Base-by-base conservation (phyloP, 2,113 vertebrate genomes). In the Siniperca chuatsi region DNA sequence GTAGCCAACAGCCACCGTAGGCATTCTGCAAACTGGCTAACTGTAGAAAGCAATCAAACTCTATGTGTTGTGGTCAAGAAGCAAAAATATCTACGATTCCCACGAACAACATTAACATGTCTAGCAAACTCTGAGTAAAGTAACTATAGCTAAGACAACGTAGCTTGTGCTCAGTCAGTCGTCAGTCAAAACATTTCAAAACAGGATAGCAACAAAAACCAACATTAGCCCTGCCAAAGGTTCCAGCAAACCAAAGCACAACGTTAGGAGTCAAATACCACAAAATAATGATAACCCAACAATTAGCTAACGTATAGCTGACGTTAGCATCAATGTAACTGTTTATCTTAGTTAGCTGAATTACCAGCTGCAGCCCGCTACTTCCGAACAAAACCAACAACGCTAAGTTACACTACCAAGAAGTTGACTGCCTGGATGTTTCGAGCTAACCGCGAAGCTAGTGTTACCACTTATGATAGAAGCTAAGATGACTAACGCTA, bases 1-100 rank as follows among this genome's bases (percentile, higher is more conserved):
- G 80, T 60, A 87, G 85, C 89, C 66, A 57, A 58, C 84, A 88
- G 70, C 88, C 74, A 82, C 87, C 37, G 75, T 68, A 61, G 67
- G 67, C 71, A 73, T 18, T 78, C 66, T 81, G 89, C 68, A 83
- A 76, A 73, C 73, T 29, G 33, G 74, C 71, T 62, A 61, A 52
- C 62, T 73, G 37, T 21, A 79, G 54, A 52, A 40, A 76, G 35
- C 74, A 25, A 67, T 10, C 21, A 40, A 66, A 72, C 69, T 58
- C 65, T 10, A 44, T 78, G 25, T 46, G 75, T 16, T 57, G 25
- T 18, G 40, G 37, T 35, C 44, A 25, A 35, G 2, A 46, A 25
- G 48, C 15, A 48, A 15, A 58, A 40, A 35, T 4, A 64, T 46
- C n/a, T 23, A 1, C 55, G 11, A 61, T 21, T 11, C 5, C 12